Conservation (phyloP, 2,797 vertebrate genomes). For the Sparus aurata region DNA sequence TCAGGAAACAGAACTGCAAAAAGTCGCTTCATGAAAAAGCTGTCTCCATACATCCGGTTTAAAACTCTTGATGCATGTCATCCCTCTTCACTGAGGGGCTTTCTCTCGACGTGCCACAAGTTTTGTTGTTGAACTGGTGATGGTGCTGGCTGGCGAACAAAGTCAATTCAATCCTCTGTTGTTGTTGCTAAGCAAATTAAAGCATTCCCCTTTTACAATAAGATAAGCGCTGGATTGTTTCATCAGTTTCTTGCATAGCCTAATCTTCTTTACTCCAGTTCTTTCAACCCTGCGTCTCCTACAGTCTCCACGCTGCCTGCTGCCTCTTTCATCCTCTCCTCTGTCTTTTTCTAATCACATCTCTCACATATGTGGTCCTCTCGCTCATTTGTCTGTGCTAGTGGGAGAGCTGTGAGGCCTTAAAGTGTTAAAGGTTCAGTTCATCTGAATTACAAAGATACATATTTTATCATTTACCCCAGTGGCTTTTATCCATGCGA, state of each 20-base stretch:
- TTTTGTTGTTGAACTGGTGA: neutral
- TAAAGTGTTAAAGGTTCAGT: slow-evolving; percentile 38
- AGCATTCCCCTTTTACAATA: slow-evolving; percentile 21
- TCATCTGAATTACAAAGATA: slow-evolving; percentile 7
- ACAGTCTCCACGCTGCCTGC: neutral
- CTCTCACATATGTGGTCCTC: neutral
- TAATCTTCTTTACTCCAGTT: slow-evolving; percentile 55
- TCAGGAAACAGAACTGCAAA: neutral
- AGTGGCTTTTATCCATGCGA: slow-evolving; percentile 10
- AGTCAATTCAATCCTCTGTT: slow-evolving; percentile 11
- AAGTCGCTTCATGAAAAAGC: neutral
- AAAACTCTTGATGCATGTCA: neutral
- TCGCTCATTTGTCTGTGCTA: neutral
- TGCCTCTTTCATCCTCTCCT: slow-evolving; percentile 21
- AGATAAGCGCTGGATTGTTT: slow-evolving; percentile 44
- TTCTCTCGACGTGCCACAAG: neutral
- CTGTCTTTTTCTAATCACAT: slow-evolving; percentile 11
- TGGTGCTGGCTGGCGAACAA: slow-evolving; percentile 3
- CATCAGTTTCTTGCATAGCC: slow-evolving; percentile 36
- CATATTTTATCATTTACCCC: neutral
- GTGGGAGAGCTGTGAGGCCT: slow-evolving; percentile 9
- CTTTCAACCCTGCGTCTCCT: slow-evolving; percentile 26
- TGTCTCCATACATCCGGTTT: neutral
- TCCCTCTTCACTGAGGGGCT: neutral
- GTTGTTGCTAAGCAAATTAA: slow-evolving; percentile 25